Evolutionary conservation across 2,113 vertebrate genomes (phyloP).

Genomic region (Heliornis fulica): DNA sequence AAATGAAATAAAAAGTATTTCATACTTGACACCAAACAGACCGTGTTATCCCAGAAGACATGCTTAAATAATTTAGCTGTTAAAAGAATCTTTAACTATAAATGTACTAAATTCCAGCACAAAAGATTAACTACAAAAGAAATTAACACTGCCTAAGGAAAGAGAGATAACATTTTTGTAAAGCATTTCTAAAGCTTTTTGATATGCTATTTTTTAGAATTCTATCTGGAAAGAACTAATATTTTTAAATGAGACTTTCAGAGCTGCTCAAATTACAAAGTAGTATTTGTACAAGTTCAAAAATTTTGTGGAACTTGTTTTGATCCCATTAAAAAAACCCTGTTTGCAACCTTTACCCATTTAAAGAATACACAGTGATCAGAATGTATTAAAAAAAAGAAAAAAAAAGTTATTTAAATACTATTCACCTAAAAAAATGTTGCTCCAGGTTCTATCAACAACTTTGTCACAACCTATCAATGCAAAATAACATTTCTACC

Average conservation of each 20-base stretch:
- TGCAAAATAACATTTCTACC: background rate
- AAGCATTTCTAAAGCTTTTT: slow-evolving; percentile 77
- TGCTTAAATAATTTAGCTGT: slow-evolving; percentile 80
- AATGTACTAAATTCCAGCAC: slow-evolving; percentile 77
- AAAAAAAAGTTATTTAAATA: background rate
- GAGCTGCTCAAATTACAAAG: slow-evolving; percentile 45
- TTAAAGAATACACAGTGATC: background rate
- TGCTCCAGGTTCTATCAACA: background rate
- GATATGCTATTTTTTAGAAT: slow-evolving; percentile 74
- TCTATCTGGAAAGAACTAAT: slow-evolving; percentile 73
- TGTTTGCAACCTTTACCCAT: background rate
- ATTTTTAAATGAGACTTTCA: slow-evolving; percentile 77
- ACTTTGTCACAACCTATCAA: background rate
- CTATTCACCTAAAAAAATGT: background rate
- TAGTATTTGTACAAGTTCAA: slow-evolving; percentile 8
- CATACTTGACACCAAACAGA: slow-evolving; percentile 75
- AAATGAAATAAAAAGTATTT: slow-evolving; percentile 80
- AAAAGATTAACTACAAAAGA: slow-evolving; percentile 85
- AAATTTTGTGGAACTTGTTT: slow-evolving; percentile 46
- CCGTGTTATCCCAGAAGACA: slow-evolving; percentile 73
- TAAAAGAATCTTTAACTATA: slow-evolving; percentile 83
- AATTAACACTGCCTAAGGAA: slow-evolving; percentile 81
- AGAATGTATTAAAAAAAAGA: background rate
- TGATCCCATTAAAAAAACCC: background rate
- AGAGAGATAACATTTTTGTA: slow-evolving; percentile 79